These are phyloP conservation scores for Patella depressa DNA, from an alignment of 2,888 invertebrate species.

Conservation along the genomic window DNA sequence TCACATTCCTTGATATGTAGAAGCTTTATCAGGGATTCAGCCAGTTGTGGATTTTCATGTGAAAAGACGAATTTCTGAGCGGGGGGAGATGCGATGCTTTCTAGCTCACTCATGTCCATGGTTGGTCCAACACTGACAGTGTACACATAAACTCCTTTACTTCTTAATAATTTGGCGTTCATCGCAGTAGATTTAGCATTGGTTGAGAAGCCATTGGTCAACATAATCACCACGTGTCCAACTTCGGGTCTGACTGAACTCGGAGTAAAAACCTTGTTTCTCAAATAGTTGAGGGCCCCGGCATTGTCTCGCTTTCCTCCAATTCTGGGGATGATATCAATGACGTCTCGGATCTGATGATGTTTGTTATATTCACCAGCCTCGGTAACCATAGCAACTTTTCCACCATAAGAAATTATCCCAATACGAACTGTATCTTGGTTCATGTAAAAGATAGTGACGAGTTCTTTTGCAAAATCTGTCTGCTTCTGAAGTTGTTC, in stretches of 20 bases:
- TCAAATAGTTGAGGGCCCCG: slow-evolving; percentile 23
- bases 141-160: slow-evolving; percentile 60
- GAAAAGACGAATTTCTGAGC: slow-evolving; percentile 56
- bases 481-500: slow-evolving; percentile 25
- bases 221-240: slow-evolving; percentile 31
- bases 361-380: slow-evolving; percentile 15
- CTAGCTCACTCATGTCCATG: slow-evolving; percentile 35
- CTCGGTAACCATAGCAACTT: slow-evolving; percentile 3
- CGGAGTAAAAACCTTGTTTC: slow-evolving; percentile 22
- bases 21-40: slow-evolving; percentile 55
- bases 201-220: slow-evolving; percentile 27
- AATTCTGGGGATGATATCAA: slow-evolving; percentile 17
- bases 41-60: slow-evolving; percentile 54
- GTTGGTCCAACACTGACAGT: slow-evolving; percentile 57
- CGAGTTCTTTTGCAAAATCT: slow-evolving; percentile 28
- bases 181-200: slow-evolving; percentile 15
- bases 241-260: slow-evolving; percentile 11
- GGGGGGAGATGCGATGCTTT: slow-evolving; percentile 47
- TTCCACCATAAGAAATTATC: slow-evolving; percentile 27
- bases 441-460: slow-evolving; percentile 26
- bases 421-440: slow-evolving; percentile 27
- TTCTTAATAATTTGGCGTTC: slow-evolving; percentile 23
- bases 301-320: slow-evolving; percentile 24
- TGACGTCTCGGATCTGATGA: slow-evolving; percentile 13
- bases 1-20: slow-evolving; percentile 58